These are phyloP conservation scores for Macrosiphum euphorbiae DNA, from an alignment of 2,888 invertebrate species.

Conservation along the genomic window DNA sequence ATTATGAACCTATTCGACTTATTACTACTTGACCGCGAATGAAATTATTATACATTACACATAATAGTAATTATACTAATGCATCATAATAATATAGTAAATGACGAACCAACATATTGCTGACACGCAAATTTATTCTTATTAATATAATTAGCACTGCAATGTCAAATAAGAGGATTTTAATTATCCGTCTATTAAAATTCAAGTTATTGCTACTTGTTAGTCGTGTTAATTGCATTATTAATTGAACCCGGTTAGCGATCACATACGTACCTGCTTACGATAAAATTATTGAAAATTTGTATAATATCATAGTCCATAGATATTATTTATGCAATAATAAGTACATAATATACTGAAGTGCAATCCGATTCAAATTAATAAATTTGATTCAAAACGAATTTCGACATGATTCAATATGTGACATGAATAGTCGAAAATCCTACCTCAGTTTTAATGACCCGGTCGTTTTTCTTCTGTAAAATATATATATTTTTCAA, in stretches of 20 bases:
- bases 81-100: neutral
- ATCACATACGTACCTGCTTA: neutral
- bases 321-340: neutral
- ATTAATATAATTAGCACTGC: neutral
- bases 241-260: neutral
- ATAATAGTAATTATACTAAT: neutral
- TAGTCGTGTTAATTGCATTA: neutral
- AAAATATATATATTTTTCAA: neutral
- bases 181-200: neutral
- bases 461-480: neutral
- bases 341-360: neutral
- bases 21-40: neutral
- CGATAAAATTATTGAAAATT: neutral
- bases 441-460: neutral
- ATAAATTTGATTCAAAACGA: neutral
- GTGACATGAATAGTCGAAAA: neutral
- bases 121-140: neutral
- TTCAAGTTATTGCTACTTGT: neutral
- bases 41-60: neutral
- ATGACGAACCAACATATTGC: neutral
- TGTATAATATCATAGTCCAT: neutral
- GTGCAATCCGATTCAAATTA: neutral
- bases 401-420: neutral
- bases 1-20: neutral
- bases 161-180: neutral